Base-by-base conservation (phyloP, 2,797 vertebrate species). In the Chaenodraco wilsoni region DNA sequence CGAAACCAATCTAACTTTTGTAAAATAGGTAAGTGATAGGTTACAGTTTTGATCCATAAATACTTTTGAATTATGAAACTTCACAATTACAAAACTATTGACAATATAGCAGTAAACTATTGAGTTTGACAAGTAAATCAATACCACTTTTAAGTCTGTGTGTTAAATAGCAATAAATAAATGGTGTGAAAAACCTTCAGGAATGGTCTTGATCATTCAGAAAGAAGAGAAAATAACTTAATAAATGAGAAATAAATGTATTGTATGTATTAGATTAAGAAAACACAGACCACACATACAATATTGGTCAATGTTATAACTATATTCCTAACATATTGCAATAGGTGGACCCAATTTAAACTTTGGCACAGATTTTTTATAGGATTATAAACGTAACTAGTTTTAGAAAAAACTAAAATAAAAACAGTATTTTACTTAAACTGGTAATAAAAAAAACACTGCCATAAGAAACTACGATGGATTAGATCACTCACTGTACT, bases 401-500 rank as follows among this genome's bases (percentile, higher is more conserved):
- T 55, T 65, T 55, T 46, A 48, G 37, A 69, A 41, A 71, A 78
- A 76, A 48, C 14, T 70, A 69, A 70, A 71, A 52, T 33, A 55
- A 41, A 1, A 56, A 68, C 62, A 82, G 72, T 9, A 16, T 9
- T 15, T 13, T 65, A 31, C 46, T 49, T 59, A 51, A 56, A 37
- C 57, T 55, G 21, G 46, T 66, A 19, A 81, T 60, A 37, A 37
- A 23, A 33, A 71, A 72, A 40, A 56, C 62, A 52, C 72, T 74
- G 79, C 69, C 56, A 78, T 12, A 12, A 69, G 45, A 70, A 83
- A 76, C 59, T 60, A 48, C 61, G 69, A 65, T 82, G 72, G 33
- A 85, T 84, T 69, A 81, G 60, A 78, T 88, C 64, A 62, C 57
- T 81, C 72, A 78, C 79, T 82, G 63, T 72, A 68, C 69, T 83